phyloP scores from a whole-genome alignment of 2,113 vertebrate species.

The Rhabdornis inornatus region DNA sequence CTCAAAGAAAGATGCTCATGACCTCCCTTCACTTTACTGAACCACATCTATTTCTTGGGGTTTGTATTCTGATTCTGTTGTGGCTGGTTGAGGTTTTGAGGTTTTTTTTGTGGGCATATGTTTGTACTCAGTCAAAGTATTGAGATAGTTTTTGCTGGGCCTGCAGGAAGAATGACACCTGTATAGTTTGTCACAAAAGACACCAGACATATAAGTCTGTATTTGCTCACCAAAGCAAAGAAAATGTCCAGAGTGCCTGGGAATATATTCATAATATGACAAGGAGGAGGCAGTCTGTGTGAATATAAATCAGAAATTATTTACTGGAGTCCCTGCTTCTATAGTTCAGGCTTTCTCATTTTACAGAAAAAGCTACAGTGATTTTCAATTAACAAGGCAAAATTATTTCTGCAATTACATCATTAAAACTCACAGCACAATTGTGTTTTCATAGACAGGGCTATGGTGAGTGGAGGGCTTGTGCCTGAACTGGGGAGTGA shows the following conservation, averaged over 20 bases:
- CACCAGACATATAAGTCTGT: neutral
- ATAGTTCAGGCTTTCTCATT: neutral
- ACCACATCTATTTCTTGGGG: neutral
- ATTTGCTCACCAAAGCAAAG: neutral
- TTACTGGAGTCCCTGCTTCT: neutral
- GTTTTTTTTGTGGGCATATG: neutral
- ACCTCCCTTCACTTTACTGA: neutral
- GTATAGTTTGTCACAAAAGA: neutral
- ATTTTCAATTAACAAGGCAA: neutral
- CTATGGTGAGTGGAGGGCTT: accelerated
- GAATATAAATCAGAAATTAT: neutral
- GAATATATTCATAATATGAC: neutral
- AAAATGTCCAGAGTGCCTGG: neutral
- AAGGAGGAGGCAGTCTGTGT: neutral
- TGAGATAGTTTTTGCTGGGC: neutral
- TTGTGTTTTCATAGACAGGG: accelerated
- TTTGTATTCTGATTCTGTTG: neutral
- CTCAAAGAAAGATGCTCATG: neutral
- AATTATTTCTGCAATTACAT: neutral
- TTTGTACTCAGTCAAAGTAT: neutral
- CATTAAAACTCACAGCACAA: neutral
- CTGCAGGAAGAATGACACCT: neutral
- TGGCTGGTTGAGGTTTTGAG: neutral
- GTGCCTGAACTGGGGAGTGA: neutral
- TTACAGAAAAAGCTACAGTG: neutral